Base-by-base conservation (phyloP, 2,888 invertebrate genomes). In the Dermolepida albohirtum region DNA sequence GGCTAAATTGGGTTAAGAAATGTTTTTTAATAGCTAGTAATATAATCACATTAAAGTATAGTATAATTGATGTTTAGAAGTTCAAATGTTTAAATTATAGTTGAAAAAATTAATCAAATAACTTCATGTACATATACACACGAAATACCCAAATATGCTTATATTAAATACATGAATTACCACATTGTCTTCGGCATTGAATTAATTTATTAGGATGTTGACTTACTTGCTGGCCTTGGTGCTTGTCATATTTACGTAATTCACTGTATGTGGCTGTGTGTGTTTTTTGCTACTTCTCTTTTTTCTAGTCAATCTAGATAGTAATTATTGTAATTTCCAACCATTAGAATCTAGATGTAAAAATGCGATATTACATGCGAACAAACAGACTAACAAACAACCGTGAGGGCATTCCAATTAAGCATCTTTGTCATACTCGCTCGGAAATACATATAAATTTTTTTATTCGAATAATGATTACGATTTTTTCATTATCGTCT, bases 181-280 rank as follows among this genome's bases (percentile, higher is more conserved):
- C 16, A 29, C 54, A 54, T 54, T 54, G 54, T 62, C 52, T 64
- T 52, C 54, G 64, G 50, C 54, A 54, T 64, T 64, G 64, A 64
- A 54, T 64, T 64, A 54, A 64, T 64, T 64, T 64, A 64, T 52
- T 52, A 47, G 64, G 41, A 64, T 64, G 54, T 64, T 64, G 64
- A 51, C 64, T 64, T 54, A 40, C 29, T 34, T 27, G 43, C 41
- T 52, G 54, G 40, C 64, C 64, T 64, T 64, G 64, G 54, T 22
- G 39, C 49, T 47, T 63, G 11, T 49, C 49, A 39, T 54, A 54
- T 49, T 47, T 62, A 62, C 47, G 59, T 47, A 47, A 62, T 44
- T 14, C 27, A 5, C 22, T 41, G 41, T 22, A 7, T 57, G 49
- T 49, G 22, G 43, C 1, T 5, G 41, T 29, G 29, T 5, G 4